Conservation (phyloP, 2,113 vertebrate species). For the Siphamia tubifer region DNA sequence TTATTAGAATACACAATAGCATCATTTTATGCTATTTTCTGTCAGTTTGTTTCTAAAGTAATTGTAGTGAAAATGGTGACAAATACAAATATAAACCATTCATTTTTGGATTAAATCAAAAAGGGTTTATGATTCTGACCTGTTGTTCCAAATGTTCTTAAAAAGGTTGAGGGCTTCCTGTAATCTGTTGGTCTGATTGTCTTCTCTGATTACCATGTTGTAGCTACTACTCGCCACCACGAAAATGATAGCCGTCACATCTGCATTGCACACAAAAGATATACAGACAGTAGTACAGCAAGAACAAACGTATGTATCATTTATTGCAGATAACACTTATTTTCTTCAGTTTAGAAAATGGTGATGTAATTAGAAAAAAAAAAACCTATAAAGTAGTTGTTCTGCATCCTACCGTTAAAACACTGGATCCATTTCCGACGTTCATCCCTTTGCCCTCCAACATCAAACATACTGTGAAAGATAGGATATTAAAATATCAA, state of each 20-base stretch:
- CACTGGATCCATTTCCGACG: slow-evolving; percentile 99
- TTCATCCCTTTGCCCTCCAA: slow-evolving; percentile 96
- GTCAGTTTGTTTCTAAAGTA: too few relatives aligned
- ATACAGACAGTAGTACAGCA: not conserved
- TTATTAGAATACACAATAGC: too few relatives aligned
- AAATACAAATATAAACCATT: not conserved
- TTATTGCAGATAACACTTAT: not conserved
- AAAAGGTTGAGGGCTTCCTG: slow-evolving; percentile 99
- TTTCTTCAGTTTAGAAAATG: not conserved
- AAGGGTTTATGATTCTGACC: slow-evolving; percentile 67
- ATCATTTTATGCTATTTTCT: too few relatives aligned
- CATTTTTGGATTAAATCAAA: not conserved
- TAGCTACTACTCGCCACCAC: slow-evolving; percentile 99
- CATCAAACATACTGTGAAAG: slow-evolving; percentile 92
- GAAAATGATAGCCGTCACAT: slow-evolving; percentile 98
- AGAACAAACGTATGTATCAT: slow-evolving; percentile 7
- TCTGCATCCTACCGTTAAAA: slow-evolving; percentile 89
- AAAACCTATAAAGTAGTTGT: not conserved
- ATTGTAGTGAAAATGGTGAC: not conserved
- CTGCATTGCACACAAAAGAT: slow-evolving; percentile 61
- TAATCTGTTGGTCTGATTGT: slow-evolving; percentile 99
- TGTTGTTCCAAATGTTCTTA: slow-evolving; percentile 99
- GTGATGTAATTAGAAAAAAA: not conserved
- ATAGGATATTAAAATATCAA: slow-evolving; percentile 8
- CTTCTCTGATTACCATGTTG: slow-evolving; percentile 99